Percentiles rank a stretch among this genome's conserved stretches.
phyloP scores from a whole-genome alignment of 2,797 vertebrate genomes.

The Amniataba percoides region DNA sequence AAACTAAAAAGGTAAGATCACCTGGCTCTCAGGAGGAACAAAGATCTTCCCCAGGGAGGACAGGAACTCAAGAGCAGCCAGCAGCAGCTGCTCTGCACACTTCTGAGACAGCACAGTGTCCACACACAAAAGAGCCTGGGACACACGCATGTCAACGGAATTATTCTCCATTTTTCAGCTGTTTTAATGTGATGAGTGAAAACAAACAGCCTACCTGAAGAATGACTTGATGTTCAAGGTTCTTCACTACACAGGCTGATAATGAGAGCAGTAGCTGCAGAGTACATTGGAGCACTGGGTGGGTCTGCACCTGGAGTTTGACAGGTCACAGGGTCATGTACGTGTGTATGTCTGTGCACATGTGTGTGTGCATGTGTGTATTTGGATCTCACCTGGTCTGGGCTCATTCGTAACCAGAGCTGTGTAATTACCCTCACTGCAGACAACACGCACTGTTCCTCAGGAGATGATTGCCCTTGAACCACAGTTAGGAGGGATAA shows the following conservation, averaged over 20 bases:
- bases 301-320: slow-evolving; percentile 83
- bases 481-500: slow-evolving; percentile 83
- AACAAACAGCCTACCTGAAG: slow-evolving; percentile 84
- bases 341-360: not conserved
- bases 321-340: not conserved
- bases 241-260: slow-evolving; percentile 86
- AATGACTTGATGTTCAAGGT: slow-evolving; percentile 84
- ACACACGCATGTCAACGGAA: slow-evolving; percentile 25
- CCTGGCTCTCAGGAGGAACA: slow-evolving; percentile 89
- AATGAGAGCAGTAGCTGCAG: slow-evolving; percentile 88
- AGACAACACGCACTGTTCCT: slow-evolving; percentile 73
- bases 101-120: slow-evolving; percentile 82
- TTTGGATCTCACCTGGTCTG: slow-evolving; percentile 86
- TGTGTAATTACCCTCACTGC: slow-evolving; percentile 79
- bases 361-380: not conserved
- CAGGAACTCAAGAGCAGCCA: slow-evolving; percentile 89
- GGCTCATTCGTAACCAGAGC: slow-evolving; percentile 87
- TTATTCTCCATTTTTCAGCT: not conserved
- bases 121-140: slow-evolving; percentile 88
- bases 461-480: slow-evolving; percentile 75
- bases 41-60: slow-evolving; percentile 89
- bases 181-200: not conserved
- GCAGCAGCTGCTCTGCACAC: slow-evolving; percentile 85
- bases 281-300: slow-evolving; percentile 85
- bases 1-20: slow-evolving; percentile 51